Evolutionary conservation across 2,113 vertebrate species (phyloP), one percentile per base, ranked within the genome.

Genomic region (Coptodon rendalli): DNA sequence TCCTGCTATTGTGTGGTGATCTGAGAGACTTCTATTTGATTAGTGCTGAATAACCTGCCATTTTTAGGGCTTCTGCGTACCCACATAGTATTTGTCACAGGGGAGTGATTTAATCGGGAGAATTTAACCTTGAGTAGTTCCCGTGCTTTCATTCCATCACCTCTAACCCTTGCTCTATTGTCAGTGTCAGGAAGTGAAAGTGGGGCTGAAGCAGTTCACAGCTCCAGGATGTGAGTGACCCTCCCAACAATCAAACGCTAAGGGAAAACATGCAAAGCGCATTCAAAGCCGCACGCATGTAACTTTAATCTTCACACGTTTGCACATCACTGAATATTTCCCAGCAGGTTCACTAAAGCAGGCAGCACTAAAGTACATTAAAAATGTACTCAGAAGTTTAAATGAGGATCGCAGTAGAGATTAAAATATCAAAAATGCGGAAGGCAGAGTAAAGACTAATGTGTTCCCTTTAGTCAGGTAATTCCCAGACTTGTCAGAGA

Each of bases 1-100:
- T 95, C 93, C 94, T 92, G 89, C 66, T 11, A 91, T 95, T 95
- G 95, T 95, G 83, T 38, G 31, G 63, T 78, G 87, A 94, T 92
- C 82, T 90, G 84, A 91, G 76, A 81, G 73, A 81, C 79, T 68
- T 56, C 19, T 12, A 17, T 63, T 24, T 1, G 61, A 86, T 92
- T 82, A 78, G 43, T 50, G 89, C 87, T 89, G 84, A 89, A 84
- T 80, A 24, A 87, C 85, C 86, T 14, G 8, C 86, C 22, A 93
- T 94, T 94, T 92, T 94, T 92, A 57, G n/a, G 14, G 45, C 66
- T 87, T 76, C 50, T 68, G 82, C 14, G n/a, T 9, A 85, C 57
- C 48, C 36, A 71, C 57, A 53, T 48, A 19, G 73, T 12, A 45
- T 29, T 81, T 40, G 56, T 89, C 89, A 38, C 92, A 68, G 57